These are phyloP conservation scores for Brachypalpus laphriformis DNA, from an alignment of 2,888 invertebrate species.

Conservation along the genomic window DNA sequence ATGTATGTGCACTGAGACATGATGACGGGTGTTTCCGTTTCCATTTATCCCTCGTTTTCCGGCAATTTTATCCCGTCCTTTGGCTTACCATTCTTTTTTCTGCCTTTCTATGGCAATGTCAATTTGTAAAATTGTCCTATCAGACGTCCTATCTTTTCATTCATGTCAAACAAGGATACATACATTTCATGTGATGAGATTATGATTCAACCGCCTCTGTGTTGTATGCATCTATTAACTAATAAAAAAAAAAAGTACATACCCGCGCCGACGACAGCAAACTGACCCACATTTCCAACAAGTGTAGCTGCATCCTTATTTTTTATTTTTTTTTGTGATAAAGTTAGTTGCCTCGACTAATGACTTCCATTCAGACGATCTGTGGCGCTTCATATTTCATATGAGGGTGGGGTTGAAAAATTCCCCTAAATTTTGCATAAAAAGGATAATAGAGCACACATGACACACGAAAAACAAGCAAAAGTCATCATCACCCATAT, in stretches of 20 bases:
- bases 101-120: slow-evolving; percentile 8
- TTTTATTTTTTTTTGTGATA: neutral
- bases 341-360: slow-evolving; percentile 27
- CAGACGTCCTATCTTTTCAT: slow-evolving; percentile 41
- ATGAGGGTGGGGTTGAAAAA: neutral
- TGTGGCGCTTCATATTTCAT: slow-evolving; percentile 5
- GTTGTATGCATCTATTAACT: slow-evolving; percentile 5
- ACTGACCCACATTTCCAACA: slow-evolving; percentile 39
- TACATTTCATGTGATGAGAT: slow-evolving; percentile 48
- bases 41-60: slow-evolving; percentile 42
- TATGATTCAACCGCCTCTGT: slow-evolving; percentile 42
- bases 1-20: slow-evolving; percentile 49
- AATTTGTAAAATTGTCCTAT: slow-evolving; percentile 43
- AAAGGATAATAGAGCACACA: slow-evolving; percentile 10
- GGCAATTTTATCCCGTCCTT: slow-evolving; percentile 20
- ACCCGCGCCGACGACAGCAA: neutral
- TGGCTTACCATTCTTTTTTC: neutral
- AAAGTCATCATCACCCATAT: neutral
- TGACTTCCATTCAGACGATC: slow-evolving; percentile 50
- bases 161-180: slow-evolving; percentile 40
- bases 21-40: slow-evolving; percentile 57
- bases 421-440: slow-evolving; percentile 14
- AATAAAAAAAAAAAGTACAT: neutral
- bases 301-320: slow-evolving; percentile 5
- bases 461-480: neutral